Conservation (phyloP, 1,140 invertebrate species). For the Platyura marginata region DNA sequence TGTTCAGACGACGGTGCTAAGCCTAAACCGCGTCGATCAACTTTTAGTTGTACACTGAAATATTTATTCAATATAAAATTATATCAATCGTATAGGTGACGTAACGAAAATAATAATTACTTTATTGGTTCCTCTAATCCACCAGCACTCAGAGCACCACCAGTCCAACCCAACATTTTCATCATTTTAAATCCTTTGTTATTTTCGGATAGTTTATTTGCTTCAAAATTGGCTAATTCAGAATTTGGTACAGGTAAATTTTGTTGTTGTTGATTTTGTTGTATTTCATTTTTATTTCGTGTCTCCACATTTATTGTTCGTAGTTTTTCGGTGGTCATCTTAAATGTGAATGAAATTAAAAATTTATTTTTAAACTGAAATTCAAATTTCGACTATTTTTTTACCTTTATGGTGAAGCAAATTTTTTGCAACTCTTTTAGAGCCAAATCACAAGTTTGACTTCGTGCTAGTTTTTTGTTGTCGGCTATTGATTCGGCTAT, state of each 20-base stretch:
- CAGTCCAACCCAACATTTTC: slow-evolving; percentile 64
- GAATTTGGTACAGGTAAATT: no score
- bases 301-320: no score
- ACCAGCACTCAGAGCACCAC: slow-evolving; percentile 51
- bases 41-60: slow-evolving; percentile 16
- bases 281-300: no score
- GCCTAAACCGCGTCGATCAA: slow-evolving; percentile 15
- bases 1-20: slow-evolving; percentile 16
- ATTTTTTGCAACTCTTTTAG: slow-evolving; percentile 24
- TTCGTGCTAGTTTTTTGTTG: slow-evolving; percentile 25
- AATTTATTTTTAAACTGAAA: no score
- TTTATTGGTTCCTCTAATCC: slow-evolving; percentile 45
- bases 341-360: no score
- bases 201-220: slow-evolving; percentile 21
- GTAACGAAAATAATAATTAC: slow-evolving; percentile 13
- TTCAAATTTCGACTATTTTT: no score
- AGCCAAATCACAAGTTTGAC: slow-evolving; percentile 22
- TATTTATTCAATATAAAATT: slow-evolving; percentile 2
- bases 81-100: background rate
- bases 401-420: slow-evolving; percentile 35
- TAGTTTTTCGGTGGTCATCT: no score
- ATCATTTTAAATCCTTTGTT: slow-evolving; percentile 51
- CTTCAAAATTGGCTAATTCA: no score
- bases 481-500: slow-evolving; percentile 13
- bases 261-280: no score